Evolutionary conservation across 1,140 invertebrate genomes (phyloP).

Genomic region (Asobara japonica): DNA sequence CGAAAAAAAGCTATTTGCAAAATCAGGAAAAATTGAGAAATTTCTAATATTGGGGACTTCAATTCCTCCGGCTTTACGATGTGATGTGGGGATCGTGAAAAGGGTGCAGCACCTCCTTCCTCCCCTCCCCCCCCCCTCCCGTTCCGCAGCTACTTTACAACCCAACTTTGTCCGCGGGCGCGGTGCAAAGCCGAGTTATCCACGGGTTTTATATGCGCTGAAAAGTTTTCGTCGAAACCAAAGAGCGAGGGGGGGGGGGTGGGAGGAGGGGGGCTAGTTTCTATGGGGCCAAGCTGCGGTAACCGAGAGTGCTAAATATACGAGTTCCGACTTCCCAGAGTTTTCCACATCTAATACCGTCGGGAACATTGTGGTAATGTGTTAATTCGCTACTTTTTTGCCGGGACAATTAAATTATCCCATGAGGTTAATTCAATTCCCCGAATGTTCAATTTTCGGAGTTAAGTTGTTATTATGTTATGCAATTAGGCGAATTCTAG

Average conservation of each 20-base stretch:
- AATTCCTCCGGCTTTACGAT: background rate
- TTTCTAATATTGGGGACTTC: background rate
- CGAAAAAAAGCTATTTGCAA: too few relatives aligned
- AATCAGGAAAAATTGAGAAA: background rate
- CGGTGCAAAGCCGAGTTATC: slow-evolving; percentile 22
- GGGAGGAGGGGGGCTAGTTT: background rate
- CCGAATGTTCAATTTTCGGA: background rate
- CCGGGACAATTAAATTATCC: background rate
- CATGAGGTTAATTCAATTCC: background rate
- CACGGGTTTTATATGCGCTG: slow-evolving; percentile 21
- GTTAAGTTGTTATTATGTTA: background rate
- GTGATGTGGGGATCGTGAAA: background rate
- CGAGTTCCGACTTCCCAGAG: background rate
- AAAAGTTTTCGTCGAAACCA: slow-evolving; percentile 22
- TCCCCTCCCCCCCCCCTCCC: background rate
- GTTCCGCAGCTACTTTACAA: slow-evolving; percentile 31
- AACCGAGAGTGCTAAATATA: slow-evolving; percentile 16
- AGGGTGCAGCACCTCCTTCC: background rate
- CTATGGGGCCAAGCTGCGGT: background rate
- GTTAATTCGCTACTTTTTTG: background rate
- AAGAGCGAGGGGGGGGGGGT: background rate
- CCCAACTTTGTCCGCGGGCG: slow-evolving; percentile 27
- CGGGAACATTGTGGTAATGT: slow-evolving; percentile 16
- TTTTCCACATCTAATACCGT: slow-evolving; percentile 1
- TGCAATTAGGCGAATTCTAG: background rate